phyloP scores from a whole-genome alignment of 2,113 vertebrate genomes.

The Macquaria ambigua region DNA sequence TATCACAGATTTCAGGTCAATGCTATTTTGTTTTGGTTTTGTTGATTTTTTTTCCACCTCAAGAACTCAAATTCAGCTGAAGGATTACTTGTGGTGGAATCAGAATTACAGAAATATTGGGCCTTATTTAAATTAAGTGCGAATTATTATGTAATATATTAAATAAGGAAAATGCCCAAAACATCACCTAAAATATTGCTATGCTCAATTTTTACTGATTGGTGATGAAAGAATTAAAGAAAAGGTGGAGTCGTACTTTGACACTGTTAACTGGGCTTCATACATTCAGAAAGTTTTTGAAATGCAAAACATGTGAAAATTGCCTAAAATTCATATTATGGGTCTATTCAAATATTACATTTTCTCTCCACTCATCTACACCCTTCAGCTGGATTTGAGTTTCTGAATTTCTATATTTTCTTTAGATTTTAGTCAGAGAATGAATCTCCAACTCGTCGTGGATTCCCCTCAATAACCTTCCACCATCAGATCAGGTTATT shows the following conservation, averaged over 20 bases:
- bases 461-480: conserved; percentile 21
- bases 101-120: conserved; percentile 7
- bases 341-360: neutral
- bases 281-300: conserved; percentile 49
- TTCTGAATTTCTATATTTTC: conserved; percentile 40
- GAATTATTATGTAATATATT: conserved; percentile 16
- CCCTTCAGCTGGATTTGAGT: conserved; percentile 67
- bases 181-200: conserved; percentile 34
- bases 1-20: conserved; percentile 85
- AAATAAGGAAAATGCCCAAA: conserved; percentile 9
- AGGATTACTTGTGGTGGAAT: conserved; percentile 44
- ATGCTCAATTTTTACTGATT: conserved; percentile 9
- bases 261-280: conserved; percentile 11
- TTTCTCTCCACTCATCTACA: neutral
- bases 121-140: conserved; percentile 14
- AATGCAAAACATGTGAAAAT: conserved; percentile 10
- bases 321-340: neutral
- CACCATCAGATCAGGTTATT: conserved; percentile 58
- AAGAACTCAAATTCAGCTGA: conserved; percentile 75
- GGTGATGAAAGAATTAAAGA: neutral
- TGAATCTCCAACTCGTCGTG: conserved; percentile 26
- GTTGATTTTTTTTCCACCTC: conserved; percentile 22
- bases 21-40: conserved; percentile 75
- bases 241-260: neutral
- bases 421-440: conserved; percentile 46